Evolutionary conservation across 2,888 invertebrate genomes (phyloP).

Genomic region (Colostygia pectinataria): DNA sequence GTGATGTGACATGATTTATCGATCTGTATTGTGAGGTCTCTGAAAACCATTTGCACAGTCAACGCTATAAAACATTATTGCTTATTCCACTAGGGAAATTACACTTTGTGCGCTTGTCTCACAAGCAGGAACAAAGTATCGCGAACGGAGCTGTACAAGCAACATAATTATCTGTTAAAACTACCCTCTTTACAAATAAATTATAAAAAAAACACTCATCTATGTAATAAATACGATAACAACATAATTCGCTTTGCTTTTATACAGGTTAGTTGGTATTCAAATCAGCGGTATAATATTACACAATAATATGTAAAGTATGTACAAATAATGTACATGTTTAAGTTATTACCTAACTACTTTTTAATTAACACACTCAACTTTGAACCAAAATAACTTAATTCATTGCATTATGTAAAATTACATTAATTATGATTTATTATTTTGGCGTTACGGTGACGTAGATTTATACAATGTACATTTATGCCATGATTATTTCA

Average conservation of each 20-base stretch:
- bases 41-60: conserved; percentile 37
- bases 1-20: conserved; percentile 2
- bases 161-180: conserved; percentile 35
- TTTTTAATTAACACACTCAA: conserved; percentile 12
- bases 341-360: conserved; percentile 2
- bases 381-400: conserved; percentile 11
- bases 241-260: conserved; percentile 55
- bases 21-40: conserved; percentile 19
- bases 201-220: conserved; percentile 73
- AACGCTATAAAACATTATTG: conserved; percentile 49
- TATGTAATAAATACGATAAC: conserved; percentile 77
- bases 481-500: conserved; percentile 11
- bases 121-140: conserved; percentile 72
- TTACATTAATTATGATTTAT: conserved; percentile 11
- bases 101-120: conserved; percentile 77
- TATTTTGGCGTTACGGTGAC: conserved; percentile 23
- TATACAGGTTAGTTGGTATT: conserved; percentile 43
- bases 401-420: conserved; percentile 9
- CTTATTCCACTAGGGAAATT: conserved; percentile 64
- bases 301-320: conserved; percentile 16
- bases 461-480: conserved; percentile 8
- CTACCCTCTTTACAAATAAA: conserved; percentile 74
- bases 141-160: conserved; percentile 41
- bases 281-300: conserved; percentile 15
- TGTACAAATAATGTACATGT: conserved; percentile 23